Evolutionary conservation across 1,140 invertebrate species (phyloP).

Genomic region (Apocrypta bakeri): DNA sequence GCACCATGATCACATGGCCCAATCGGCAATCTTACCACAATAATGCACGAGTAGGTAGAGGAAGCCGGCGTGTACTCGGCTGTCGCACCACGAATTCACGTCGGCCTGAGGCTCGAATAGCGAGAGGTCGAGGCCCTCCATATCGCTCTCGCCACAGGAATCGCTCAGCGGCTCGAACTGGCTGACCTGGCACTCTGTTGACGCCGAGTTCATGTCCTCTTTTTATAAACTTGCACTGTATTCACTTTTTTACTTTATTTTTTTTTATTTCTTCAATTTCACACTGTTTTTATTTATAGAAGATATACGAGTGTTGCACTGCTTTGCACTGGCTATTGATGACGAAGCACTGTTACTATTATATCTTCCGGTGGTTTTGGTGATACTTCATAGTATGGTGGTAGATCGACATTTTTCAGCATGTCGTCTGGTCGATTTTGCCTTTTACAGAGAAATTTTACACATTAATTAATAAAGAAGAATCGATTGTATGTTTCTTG

Average conservation of each 20-base stretch:
- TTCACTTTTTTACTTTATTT: background rate
- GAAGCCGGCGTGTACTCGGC: slow-evolving; percentile 68
- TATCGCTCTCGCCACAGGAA: slow-evolving; percentile 76
- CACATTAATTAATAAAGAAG: background rate
- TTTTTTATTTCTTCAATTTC: background rate
- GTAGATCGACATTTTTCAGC: background rate
- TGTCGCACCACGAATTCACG: slow-evolving; percentile 69
- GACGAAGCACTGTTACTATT: background rate
- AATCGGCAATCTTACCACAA: slow-evolving; percentile 65
- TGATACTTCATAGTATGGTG: background rate
- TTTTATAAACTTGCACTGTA: background rate
- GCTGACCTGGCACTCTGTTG: slow-evolving; percentile 1
- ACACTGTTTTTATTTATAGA: background rate
- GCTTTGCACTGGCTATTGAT: background rate
- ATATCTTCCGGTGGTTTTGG: background rate
- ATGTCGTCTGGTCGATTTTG: background rate
- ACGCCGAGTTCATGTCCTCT: slow-evolving; percentile 31
- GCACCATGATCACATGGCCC: background rate
- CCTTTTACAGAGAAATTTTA: background rate
- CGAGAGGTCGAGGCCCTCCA: slow-evolving; percentile 81
- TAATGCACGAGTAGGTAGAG: slow-evolving; percentile 69
- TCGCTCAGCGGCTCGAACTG: slow-evolving; percentile 44
- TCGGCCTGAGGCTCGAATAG: slow-evolving; percentile 79
- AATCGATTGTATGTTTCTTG: background rate
- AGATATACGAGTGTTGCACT: background rate